Evolutionary conservation across 2,888 invertebrate genomes (phyloP).

Genomic region (Leptinotarsa rubiginosa): DNA sequence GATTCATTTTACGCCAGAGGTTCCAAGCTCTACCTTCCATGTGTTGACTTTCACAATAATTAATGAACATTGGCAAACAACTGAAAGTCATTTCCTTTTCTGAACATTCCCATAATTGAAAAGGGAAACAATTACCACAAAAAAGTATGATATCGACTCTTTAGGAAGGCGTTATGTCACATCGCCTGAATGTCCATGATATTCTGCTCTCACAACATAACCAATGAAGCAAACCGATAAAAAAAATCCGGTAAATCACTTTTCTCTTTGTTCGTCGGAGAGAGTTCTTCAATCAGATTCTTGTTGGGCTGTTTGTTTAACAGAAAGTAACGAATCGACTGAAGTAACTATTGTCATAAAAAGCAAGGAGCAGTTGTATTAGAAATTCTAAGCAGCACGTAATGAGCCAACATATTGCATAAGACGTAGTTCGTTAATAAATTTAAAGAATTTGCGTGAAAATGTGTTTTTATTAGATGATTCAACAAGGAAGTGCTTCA

Average conservation of each 20-base stretch:
- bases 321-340: conserved; percentile 7
- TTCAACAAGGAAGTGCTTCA: too few relatives aligned
- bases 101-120: neutral
- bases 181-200: neutral
- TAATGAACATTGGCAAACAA: too few relatives aligned
- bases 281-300: conserved; percentile 6
- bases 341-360: neutral
- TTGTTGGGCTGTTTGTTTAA: neutral
- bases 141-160: neutral
- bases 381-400: too few relatives aligned
- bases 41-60: too few relatives aligned
- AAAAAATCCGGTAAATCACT: conserved; percentile 18
- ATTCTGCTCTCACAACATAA: conserved; percentile 13
- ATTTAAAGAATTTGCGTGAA: too few relatives aligned
- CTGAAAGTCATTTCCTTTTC: neutral
- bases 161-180: conserved; percentile 1
- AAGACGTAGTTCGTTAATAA: too few relatives aligned
- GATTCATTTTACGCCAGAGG: too few relatives aligned
- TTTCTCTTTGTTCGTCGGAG: neutral
- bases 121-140: conserved; percentile 5
- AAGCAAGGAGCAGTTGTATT: neutral
- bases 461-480: too few relatives aligned
- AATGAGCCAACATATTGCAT: too few relatives aligned
- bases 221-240: conserved; percentile 2
- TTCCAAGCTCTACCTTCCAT: too few relatives aligned